Base-by-base conservation (phyloP, 2,888 invertebrate species). In the Sphinx pinastri region DNA sequence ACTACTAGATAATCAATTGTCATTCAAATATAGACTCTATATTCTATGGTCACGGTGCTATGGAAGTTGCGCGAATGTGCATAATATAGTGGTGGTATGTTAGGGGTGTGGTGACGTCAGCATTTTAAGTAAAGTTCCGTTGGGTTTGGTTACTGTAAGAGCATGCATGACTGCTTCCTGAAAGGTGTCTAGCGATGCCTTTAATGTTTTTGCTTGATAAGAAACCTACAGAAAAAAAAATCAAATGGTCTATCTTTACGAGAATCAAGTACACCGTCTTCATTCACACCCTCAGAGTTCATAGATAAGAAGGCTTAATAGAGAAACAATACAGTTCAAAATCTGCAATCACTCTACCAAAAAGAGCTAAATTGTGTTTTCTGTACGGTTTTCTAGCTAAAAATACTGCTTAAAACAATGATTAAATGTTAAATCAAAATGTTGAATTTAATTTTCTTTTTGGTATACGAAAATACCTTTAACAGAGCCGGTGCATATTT, bases 71-170 rank as follows among this genome's bases (percentile, higher is more conserved):
- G 52, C 25, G 68, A 8, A 0, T 51, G 57, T 45, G 51, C 5
- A 57, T 12, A 57, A 13, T 38, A 67, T 66, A 12, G 49, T 73
- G 12, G 73, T 73, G 67, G 59, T 70, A 72, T 74, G 67, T 76
- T 77, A 79, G 76, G 80, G 78, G 77, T 80, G 83, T 83, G 79
- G 75, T 87, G 84, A 85, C 82, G 85, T 87, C 81, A 83, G 83
- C 83, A 81, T 74, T 81, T 84, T 87, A 79, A 83, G 81, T 82
- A 79, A 84, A 84, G 87, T 88, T 89, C 88, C 87, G 89, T 82
- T 82, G 79, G 80, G 73, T 85, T 84, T 75, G 78, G 84, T 87
- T 86, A 84, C 85, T 72, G 63, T 68, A 60, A 69, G 73, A 72
- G 73, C 75, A 81, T 79, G 78, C 80, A 79, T 81, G 79, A 82